phyloP scores from a whole-genome alignment of 2,888 invertebrate genomes.

The Harpagoxenus sublaevis region DNA sequence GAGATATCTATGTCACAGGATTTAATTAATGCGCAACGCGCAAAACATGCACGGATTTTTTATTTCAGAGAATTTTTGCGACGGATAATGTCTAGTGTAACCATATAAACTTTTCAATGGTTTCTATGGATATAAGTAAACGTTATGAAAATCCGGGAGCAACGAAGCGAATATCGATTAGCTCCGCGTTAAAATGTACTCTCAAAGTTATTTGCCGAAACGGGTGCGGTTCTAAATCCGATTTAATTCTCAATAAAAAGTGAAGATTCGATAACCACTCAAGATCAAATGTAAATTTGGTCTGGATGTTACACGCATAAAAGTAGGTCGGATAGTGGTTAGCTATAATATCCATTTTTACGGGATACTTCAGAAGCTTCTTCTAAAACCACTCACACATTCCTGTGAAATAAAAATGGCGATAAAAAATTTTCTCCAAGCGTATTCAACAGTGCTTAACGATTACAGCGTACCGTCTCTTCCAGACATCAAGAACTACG shows the following conservation, averaged over 20 bases:
- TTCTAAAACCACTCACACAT: background rate
- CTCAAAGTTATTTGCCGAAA: conserved; percentile 17
- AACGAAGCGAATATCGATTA: conserved; percentile 45
- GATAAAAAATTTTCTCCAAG: background rate
- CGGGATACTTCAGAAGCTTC: background rate
- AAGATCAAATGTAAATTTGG: conserved; percentile 17
- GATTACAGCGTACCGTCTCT: background rate
- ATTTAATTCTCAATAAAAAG: conserved; percentile 16
- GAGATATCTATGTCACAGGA: background rate
- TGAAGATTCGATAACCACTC: conserved; percentile 16
- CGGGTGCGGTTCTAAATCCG: conserved; percentile 17
- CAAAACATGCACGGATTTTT: background rate
- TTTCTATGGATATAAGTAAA: conserved; percentile 23
- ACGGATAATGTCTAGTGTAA: background rate
- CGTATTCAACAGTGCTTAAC: background rate
- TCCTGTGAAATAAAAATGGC: background rate
- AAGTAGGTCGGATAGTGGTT: background rate
- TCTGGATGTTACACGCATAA: background rate
- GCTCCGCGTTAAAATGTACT: conserved; percentile 25
- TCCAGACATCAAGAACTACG: background rate
- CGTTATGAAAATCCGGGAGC: conserved; percentile 10
- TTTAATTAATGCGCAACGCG: conserved; percentile 20
- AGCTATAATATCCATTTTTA: background rate
- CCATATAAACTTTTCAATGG: conserved; percentile 5
- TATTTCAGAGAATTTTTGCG: background rate